Base-by-base conservation (phyloP, 2,113 vertebrate species). In the Excalfactoria chinensis region DNA sequence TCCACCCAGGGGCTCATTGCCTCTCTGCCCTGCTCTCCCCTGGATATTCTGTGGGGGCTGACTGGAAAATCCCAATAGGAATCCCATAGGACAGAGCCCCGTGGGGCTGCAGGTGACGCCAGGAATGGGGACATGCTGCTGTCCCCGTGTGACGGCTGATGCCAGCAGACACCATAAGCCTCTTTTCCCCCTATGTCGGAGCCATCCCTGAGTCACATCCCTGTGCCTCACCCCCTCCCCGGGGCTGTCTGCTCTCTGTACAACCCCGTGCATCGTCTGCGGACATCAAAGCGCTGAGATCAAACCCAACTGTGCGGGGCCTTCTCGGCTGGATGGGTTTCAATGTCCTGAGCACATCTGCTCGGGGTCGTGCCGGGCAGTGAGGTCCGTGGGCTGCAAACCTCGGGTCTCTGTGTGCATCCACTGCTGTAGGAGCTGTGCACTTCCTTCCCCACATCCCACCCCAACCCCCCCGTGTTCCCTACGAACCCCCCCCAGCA, bases 161-260 rank as follows among this genome's bases (percentile, higher is more conserved):
- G 3, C 78, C 41, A 2, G 85, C 30, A 91, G 94, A 89, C 92
- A 79, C 37, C 87, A 95, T 82, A 85, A 95, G 93, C 88, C 5
- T 2, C 80, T 91, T 87, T 95, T 82, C 74, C 94, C 92, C 58
- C 71, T 62, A 49, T 9, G 20, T 90, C 14, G 70, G 87, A 84
- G 87, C 92, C 19, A 11, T 4, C 88, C 93, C 91, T 78, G 70
- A 88, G 91, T 84, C 87, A 79, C 89, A 87, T 93, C 89, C 70
- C 84, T 67, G 60, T 63, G 60, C 37, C 60, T 62, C 9, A 6
- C 59, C 59, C 35, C 35, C 15, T 37, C 35, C 60, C 60, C 60
- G 35, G 60, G 86, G 53, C 83, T 0, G 58, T 84, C 76, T 79
- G 86, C 79, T 93, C 34, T 73, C 86, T 80, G 64, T 25, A 3